Evolutionary conservation across 1,140 invertebrate species (phyloP), one percentile per base, ranked within the genome.

Genomic region (Eupeodes corollae): DNA sequence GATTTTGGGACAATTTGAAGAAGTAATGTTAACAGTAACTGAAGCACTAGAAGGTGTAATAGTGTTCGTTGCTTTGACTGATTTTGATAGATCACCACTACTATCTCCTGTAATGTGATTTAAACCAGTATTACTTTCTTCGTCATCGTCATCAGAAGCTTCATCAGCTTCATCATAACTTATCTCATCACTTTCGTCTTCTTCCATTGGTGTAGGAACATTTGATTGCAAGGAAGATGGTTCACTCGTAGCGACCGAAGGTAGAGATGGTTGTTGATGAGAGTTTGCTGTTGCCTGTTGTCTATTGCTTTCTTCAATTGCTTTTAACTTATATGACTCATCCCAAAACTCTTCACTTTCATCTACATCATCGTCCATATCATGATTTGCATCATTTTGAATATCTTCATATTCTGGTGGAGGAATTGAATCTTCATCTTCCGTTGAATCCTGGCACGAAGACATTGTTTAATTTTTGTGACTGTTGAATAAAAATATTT

Each of bases 381-480:
- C 33, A 6, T 42, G 18, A 9, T 14, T n/a, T 8, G 16, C 31
- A 26, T 40, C 11, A 13, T 13, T 13, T 19, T 15, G 30, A 2
- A 61, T 53, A 19, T 57, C 58, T 43, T 65, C 62, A 44, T 59
- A 65, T 42, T 51, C 55, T 31, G 62, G 62, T 26, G 58, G 56
- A 42, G 62, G 62, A 48, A 65, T 62, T 6, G 62, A 65, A 33
- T 65, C 62, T 50, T 53, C 57, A 42, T 62, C 58, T 42, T 57
- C 57, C 40, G 49, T 58, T 26, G 21, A 26, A 5, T 26, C 21
- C 8, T 26, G 21, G 21, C 21, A 26, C 3, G 21, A 26, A 26
- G 21, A 26, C 21, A 26, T 26, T 26, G n/a, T n/a, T n/a, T n/a
- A n/a, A n/a, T n/a, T 26, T 26, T 26, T 26, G 21, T 26, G 21